phyloP scores from a whole-genome alignment of 2,888 invertebrate species.

The Maniola hyperantus region DNA sequence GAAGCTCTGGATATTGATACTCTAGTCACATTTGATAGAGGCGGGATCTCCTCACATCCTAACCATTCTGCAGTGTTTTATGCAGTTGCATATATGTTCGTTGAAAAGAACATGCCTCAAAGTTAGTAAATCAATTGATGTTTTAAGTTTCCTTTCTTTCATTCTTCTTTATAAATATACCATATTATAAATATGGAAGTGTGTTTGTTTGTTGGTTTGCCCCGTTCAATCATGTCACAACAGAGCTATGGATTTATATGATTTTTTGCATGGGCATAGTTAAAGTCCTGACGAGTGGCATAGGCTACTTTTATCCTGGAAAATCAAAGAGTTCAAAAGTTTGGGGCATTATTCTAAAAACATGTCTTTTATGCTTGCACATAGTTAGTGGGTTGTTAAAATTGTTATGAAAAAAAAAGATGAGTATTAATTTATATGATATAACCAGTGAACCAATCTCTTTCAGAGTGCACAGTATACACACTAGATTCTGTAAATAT shows the following conservation, averaged over 20 bases:
- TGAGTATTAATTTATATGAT: neutral
- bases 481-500: conserved; percentile 93
- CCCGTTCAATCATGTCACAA: too few species aligned
- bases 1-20: conserved; percentile 90
- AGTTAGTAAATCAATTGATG: conserved; percentile 77
- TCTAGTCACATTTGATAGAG: conserved; percentile 96
- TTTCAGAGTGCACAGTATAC: conserved; percentile 91
- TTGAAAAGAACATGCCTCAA: conserved; percentile 88
- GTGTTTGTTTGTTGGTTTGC: too few species aligned
- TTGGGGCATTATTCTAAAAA: too few species aligned
- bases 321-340: too few species aligned
- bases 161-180: neutral
- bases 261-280: too few species aligned
- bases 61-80: conserved; percentile 95
- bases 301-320: too few species aligned
- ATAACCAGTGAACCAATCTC: neutral
- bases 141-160: conserved; percentile 1
- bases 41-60: conserved; percentile 95
- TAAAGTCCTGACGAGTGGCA: too few species aligned
- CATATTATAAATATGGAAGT: neutral
- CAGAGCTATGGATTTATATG: too few species aligned
- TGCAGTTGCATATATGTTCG: conserved; percentile 89
- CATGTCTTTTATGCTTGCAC: too few species aligned
- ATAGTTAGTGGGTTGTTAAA: neutral
- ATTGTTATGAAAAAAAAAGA: neutral